phyloP scores from a whole-genome alignment of 2,797 vertebrate species.

The Leptoclinus maculatus region DNA sequence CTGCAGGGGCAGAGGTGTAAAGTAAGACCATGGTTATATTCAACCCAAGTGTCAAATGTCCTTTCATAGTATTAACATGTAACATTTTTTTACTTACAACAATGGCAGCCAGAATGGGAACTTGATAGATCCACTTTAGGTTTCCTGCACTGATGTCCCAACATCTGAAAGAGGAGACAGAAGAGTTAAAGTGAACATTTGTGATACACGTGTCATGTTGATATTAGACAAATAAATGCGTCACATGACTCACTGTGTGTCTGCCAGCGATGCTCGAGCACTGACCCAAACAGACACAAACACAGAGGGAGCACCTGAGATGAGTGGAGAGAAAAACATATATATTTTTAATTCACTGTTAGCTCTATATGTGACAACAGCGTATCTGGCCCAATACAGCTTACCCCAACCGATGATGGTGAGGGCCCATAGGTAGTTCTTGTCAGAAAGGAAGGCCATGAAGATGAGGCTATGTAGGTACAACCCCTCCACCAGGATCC shows the following conservation, averaged over 20 bases:
- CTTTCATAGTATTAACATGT: not conserved
- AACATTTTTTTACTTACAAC: slow-evolving; percentile 77
- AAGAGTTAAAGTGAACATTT: not conserved
- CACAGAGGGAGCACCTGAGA: slow-evolving; percentile 89
- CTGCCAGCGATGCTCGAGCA: slow-evolving; percentile 89
- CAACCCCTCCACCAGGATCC: slow-evolving; percentile 95
- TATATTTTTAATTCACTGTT: not conserved
- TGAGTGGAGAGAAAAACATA: not conserved
- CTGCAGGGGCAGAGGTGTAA: slow-evolving; percentile 62
- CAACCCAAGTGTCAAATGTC: not conserved
- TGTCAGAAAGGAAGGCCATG: slow-evolving; percentile 94
- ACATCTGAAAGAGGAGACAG: slow-evolving; percentile 74
- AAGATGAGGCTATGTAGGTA: slow-evolving; percentile 95
- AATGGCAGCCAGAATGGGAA: slow-evolving; percentile 88
- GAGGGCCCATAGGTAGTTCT: slow-evolving; percentile 92
- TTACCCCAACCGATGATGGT: slow-evolving; percentile 94
- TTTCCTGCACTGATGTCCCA: slow-evolving; percentile 90
- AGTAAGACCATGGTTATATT: not conserved
- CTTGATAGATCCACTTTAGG: slow-evolving; percentile 90
- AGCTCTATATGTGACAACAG: not conserved
- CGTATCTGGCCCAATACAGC: not conserved
- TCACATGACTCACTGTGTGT: slow-evolving; percentile 89
- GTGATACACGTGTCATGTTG: not conserved
- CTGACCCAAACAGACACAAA: slow-evolving; percentile 94
- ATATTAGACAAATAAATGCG: not conserved